These are phyloP conservation scores for Gadus chalcogrammus DNA, from an alignment of 2,113 vertebrate genomes.

Conservation along the genomic window DNA sequence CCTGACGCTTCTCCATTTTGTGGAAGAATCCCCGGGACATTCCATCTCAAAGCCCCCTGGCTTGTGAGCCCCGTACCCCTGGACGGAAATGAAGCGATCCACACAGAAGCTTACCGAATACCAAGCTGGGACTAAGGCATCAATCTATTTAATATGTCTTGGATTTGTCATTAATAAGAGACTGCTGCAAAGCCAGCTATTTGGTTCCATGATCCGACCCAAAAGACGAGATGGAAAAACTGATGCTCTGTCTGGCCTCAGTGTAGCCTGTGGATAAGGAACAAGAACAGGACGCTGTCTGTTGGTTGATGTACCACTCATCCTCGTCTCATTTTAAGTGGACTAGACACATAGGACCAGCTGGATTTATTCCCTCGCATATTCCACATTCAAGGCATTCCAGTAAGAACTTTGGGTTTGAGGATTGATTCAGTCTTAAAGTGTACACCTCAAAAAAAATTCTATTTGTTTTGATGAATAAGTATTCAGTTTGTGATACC, in stretches of 20 bases:
- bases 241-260: neutral
- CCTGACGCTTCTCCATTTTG: neutral
- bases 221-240: neutral
- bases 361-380: neutral
- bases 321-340: neutral
- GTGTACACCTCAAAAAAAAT: slow-evolving; percentile 5
- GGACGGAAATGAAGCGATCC: neutral
- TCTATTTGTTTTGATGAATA: slow-evolving; percentile 37
- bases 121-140: neutral
- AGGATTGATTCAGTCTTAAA: neutral
- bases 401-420: neutral
- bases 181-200: neutral
- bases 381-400: neutral
- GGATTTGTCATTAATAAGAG: neutral
- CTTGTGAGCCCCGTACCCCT: neutral
- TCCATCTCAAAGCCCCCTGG: neutral
- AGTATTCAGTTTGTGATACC: slow-evolving; percentile 49
- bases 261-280: neutral
- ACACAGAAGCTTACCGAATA: neutral
- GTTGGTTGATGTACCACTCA: neutral
- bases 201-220: neutral
- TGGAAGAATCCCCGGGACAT: neutral
- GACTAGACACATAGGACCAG: neutral
- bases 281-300: neutral
- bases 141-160: neutral